These are phyloP conservation scores for Oryzias sinensis DNA, from an alignment of 2,797 vertebrate genomes.

Conservation along the genomic window DNA sequence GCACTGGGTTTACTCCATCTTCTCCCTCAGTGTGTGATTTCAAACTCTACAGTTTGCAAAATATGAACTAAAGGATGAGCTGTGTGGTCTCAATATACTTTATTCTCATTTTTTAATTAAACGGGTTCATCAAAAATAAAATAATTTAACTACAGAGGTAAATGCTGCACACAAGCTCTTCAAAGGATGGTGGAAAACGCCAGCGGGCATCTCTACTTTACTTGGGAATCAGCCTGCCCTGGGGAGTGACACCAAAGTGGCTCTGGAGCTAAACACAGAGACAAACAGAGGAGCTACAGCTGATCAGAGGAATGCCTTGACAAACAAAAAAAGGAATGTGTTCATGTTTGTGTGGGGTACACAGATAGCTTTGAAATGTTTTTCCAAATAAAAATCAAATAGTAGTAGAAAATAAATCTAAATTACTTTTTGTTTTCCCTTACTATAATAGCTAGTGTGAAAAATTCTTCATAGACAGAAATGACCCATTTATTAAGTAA, in stretches of 20 bases:
- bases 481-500: too few species aligned
- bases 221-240: conserved; percentile 16
- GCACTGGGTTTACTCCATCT: conserved; percentile 15
- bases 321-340: conserved; percentile 19
- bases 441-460: too few species aligned
- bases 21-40: not conserved
- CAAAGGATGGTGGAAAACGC: conserved; percentile 7
- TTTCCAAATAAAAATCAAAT: too few species aligned
- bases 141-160: not conserved
- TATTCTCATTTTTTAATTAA: conserved; percentile 8
- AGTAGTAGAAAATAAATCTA: too few species aligned
- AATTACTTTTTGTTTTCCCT: too few species aligned
- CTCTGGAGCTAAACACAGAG: conserved; percentile 39
- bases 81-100: not conserved
- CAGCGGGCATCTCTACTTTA: conserved; percentile 9
- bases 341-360: not conserved
- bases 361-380: too few species aligned
- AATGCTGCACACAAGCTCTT: conserved; percentile 14
- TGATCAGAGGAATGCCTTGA: conserved; percentile 43
- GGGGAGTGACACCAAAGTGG: conserved; percentile 27
- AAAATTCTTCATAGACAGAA: too few species aligned
- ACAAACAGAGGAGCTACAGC: conserved; percentile 33
- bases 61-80: too few species aligned
- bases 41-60: too few species aligned
- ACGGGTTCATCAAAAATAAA: not conserved